Evolutionary conservation across 1,140 invertebrate species (phyloP), one percentile per base, ranked within the genome.

Genomic region (Asbolus verrucosus): DNA sequence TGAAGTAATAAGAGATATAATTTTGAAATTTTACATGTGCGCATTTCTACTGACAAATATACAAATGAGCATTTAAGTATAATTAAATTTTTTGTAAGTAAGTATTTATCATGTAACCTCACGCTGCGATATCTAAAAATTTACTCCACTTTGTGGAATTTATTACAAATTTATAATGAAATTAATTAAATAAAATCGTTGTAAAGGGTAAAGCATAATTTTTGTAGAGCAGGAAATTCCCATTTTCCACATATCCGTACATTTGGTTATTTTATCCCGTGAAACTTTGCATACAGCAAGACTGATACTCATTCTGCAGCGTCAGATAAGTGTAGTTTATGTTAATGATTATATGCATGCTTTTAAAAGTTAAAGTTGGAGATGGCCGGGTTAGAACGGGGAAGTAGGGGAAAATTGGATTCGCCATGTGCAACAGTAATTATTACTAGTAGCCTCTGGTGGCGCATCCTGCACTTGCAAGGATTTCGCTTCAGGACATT

Each of bases 311-410:
- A 76, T 76, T 77, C 74, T 69, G 31, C 65, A 68, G 65, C 65
- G 71, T 75, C 69, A 77, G 76, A 77, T 77, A 77, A 77, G 73
- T 77, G 73, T 76, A 72, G 65, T 78, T 78, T 78, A 78, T 77
- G 77, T 76, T 77, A 78, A 78, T 78, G 77, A 78, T 78, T 78
- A 78, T 78, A 77, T 78, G 77, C 77, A 78, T 73, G 77, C 76
- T 77, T 77, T 78, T 78, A 78, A 78, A 77, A 77, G 76, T 77
- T 77, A 74, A 76, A 72, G 59, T 63, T 43, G 24, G 60, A 70
- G 66, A 69, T 68, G 73, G 65, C 59, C 60, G 31, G 24, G 65
- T 18, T 65, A 43, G 61, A 27, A 67, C 36, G 65, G 30, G 67
- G 71, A 73, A 69, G 71, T 70, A 70, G 71, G 73, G 65, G 62